Evolutionary conservation across 2,797 vertebrate genomes (phyloP).

Genomic region (Bufotes viridis): DNA sequence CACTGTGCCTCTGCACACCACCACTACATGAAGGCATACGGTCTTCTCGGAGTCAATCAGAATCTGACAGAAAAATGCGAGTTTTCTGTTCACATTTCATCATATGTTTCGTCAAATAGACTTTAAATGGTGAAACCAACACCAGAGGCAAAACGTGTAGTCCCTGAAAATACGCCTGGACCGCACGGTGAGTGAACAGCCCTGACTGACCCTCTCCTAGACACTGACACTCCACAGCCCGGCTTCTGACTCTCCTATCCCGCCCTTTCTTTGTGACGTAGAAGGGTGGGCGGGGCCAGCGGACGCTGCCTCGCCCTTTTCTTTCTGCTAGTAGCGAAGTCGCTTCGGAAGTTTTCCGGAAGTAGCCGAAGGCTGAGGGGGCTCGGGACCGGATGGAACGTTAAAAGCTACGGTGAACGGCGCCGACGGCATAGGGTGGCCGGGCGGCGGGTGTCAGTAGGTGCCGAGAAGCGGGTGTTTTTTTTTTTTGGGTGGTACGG

Average conservation of each 20-base stretch:
- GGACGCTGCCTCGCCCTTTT: neutral
- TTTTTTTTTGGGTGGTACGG: neutral
- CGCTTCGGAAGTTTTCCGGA: conserved; percentile 59
- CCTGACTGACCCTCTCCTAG: neutral
- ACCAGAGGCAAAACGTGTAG: too few relatives aligned
- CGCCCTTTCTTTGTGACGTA: neutral
- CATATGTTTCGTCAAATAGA: too few relatives aligned
- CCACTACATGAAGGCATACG: too few relatives aligned
- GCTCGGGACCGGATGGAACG: conserved; percentile 55
- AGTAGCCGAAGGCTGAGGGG: conserved; percentile 53
- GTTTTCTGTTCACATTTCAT: too few relatives aligned
- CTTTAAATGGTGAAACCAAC: too few relatives aligned
- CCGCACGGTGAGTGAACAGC: too few relatives aligned
- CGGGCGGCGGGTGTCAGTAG: neutral
- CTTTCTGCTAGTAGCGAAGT: neutral
- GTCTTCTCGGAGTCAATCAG: too few relatives aligned
- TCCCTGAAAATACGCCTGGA: too few relatives aligned
- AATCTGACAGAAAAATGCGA: too few relatives aligned
- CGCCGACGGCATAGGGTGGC: neutral
- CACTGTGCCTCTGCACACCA: too few relatives aligned
- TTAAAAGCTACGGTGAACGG: conserved; percentile 16
- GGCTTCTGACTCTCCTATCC: neutral
- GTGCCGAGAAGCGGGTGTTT: neutral
- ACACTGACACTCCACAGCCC: neutral
- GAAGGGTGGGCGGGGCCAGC: neutral